Conservation (phyloP, 2,888 invertebrate species). For the Orthonevra nobilis region DNA sequence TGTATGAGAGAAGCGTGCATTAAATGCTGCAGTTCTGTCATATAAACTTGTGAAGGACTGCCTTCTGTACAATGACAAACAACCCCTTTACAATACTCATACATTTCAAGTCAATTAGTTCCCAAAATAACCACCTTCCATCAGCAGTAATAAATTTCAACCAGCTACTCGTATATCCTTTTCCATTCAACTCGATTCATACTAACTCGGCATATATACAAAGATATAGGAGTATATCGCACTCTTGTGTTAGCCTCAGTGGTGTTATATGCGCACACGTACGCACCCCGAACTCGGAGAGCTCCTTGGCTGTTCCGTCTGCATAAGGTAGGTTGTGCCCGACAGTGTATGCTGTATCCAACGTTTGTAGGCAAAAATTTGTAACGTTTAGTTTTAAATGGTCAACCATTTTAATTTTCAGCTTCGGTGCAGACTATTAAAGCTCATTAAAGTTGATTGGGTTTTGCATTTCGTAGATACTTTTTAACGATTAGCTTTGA, state of each 20-base stretch:
- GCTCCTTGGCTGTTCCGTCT: conserved; percentile 1
- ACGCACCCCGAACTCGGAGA: conserved; percentile 26
- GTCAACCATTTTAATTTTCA: conserved; percentile 73
- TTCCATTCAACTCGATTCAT: conserved; percentile 5
- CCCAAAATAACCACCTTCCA: too few species aligned
- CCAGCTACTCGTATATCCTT: conserved; percentile 52
- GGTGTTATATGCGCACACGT: conserved; percentile 42
- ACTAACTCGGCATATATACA: neutral
- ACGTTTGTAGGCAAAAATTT: conserved; percentile 67
- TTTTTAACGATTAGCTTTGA: conserved; percentile 69
- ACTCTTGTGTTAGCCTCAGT: too few species aligned
- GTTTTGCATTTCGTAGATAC: conserved; percentile 72
- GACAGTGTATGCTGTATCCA: neutral
- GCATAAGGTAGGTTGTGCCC: conserved; percentile 4
- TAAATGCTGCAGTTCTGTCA: conserved; percentile 32
- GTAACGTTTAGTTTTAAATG: conserved; percentile 71
- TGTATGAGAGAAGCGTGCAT: conserved; percentile 8
- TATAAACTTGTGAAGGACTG: conserved; percentile 22
- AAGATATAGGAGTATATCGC: too few species aligned
- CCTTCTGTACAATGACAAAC: too few species aligned
- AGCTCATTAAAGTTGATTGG: conserved; percentile 75
- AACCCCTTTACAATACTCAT: too few species aligned
- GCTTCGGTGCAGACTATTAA: conserved; percentile 73
- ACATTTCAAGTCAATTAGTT: too few species aligned
- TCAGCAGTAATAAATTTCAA: conserved; percentile 37